These are phyloP conservation scores for Trachelipus rathkii DNA, from an alignment of 1,140 invertebrate species.

Conservation along the genomic window DNA sequence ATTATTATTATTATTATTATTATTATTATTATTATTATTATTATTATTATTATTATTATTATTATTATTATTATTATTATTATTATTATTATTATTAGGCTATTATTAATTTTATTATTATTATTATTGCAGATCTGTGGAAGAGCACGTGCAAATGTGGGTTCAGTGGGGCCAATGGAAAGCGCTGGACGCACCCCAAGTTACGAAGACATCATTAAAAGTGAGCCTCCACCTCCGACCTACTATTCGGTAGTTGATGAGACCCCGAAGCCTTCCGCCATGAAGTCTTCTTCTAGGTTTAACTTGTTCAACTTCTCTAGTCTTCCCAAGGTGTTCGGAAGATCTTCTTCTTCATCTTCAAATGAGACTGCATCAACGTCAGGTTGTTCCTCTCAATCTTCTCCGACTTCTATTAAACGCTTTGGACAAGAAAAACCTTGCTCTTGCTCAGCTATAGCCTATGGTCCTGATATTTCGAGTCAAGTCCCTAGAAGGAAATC, in stretches of 20 bases:
- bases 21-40: not conserved
- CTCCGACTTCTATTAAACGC: not conserved
- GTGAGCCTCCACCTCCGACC: conserved; percentile 25
- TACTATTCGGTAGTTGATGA: conserved; percentile 25
- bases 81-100: not conserved
- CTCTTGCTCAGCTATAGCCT: not conserved
- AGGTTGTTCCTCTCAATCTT: not conserved
- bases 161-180: not conserved
- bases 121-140: conserved; percentile 2
- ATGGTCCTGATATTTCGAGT: too few relatives aligned
- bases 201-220: conserved; percentile 29
- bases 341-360: not conserved
- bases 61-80: not conserved
- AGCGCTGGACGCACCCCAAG: conserved; percentile 13
- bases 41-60: not conserved
- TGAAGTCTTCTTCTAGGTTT: not conserved
- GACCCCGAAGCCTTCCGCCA: not conserved
- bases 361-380: not conserved
- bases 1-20: not conserved
- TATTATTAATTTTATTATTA: not conserved
- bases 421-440: not conserved
- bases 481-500: not conserved
- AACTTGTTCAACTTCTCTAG: not conserved
- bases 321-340: not conserved
- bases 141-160: not conserved